Evolutionary conservation across 2,113 vertebrate species (phyloP), one percentile per base, ranked within the genome.

Genomic region (Riparia riparia): DNA sequence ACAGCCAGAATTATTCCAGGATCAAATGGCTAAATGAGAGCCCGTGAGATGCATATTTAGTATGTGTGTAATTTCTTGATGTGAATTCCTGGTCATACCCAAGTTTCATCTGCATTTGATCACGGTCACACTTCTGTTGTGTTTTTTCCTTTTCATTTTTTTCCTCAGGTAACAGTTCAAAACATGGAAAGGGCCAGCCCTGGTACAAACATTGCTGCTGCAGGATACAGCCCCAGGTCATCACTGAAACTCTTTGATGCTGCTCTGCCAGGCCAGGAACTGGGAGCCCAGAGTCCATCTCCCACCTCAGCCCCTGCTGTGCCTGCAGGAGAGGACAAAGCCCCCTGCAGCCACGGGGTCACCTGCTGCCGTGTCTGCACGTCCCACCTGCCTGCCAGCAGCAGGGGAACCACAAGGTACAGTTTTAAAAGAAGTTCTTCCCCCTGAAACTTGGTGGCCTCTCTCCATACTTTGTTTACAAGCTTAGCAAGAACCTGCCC

Each of bases 391-490:
- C 7, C 56, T 41, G 80, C 26, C 47, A 21, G 12, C 7, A 17
- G 1, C 29, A 61, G 2, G 2, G 26, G 12, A 49, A 26, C 19
- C 25, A 14, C 31, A 32, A 21, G 0, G 4, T 0, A 14, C 17
- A 8, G 5, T 6, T 74, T 24, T 65, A 60, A 42, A 76, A 54
- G 42, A 53, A 8, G 18, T 21, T 60, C 28, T 24, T 0, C 4
- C 7, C 10, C 2, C 22, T 6, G 6, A 61, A 81, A 57, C 3
- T 6, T 3, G 19, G 31, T 9, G 17, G n/a, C 41, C 50, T 17
- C n/a, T 60, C 64, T 70, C 37, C 14, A 49, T n/a, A 12, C 39
- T 58, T 39, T 22, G 8, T 45, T 86, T 18, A 45, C 19, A 41
- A 63, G 60, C 37, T 70, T 8, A 25, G 26, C 17, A 66, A 29